Evolutionary conservation across 2,113 vertebrate species (phyloP), one percentile per base, ranked within the genome.

Genomic region (Oryzias javanicus): DNA sequence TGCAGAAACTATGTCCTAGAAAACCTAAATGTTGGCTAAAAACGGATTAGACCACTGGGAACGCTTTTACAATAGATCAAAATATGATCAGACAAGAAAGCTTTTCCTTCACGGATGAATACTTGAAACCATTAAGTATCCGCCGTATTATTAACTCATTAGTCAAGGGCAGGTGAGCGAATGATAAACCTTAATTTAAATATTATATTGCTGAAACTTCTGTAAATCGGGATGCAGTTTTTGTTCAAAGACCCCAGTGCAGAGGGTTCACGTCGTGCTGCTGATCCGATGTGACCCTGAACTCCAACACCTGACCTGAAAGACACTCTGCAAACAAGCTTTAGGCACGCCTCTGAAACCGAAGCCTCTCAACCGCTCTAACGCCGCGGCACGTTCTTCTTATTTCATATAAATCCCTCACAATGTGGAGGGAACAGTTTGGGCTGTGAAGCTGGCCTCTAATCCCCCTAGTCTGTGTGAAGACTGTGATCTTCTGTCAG

Each of bases 361-460:
- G 4, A 67, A 80, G 70, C 67, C 35, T 35, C 52, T 49, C 35
- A 13, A 57, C n/a, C 60, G 13, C 49, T 50, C 71, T 72, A 62
- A 51, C 67, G 82, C 79, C 66, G 66, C 70, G 68, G 55, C 71
- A 60, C 81, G 81, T 76, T 69, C 73, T 61, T 83, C 44, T 85
- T 79, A 72, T 72, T 70, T 27, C 27, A 42, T 14, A 22, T 63
- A 49, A 24, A 22, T 42, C 42, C 35, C 16, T 52, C 42, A 64
- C 50, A 65, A 48, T 66, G 58, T 53, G 49, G 14, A 7, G 35
- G 29, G 55, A 20, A 53, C 59, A 42, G 64, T 52, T 1, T 53
- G 60, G 15, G 16, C 65, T 42, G 19, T 46, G 25, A 45, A 53
- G 5, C 13, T 29, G 24, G 6, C 48, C 48, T 14, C 55, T 80